Base-by-base conservation (phyloP, 1,140 invertebrate species). In the Nasonia vitripennis region DNA sequence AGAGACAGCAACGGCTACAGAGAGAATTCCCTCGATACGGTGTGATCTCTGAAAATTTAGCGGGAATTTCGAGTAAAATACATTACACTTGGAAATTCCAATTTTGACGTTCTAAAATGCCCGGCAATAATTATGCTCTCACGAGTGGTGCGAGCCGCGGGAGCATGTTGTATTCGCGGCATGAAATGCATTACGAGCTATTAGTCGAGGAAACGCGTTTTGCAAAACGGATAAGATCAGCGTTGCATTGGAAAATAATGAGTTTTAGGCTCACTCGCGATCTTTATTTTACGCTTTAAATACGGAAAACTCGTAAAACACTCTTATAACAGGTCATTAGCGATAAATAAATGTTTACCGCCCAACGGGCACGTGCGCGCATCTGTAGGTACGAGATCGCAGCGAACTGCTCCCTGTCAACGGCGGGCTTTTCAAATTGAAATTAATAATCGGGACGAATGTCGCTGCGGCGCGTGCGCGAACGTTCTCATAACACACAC, bases 321-420 rank as follows among this genome's bases (percentile, higher is more conserved):
- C 68, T 31, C 68, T 27, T 27, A 4, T 31, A 71, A 34, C 12
- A 31, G 68, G 23, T 9, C 68, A 71, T 71, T 71, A 71, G 27
- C 27, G 10, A 34, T 34, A 71, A 71, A 71, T 71, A 71, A 71
- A 71, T 71, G 68, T 71, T 71, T 31, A 71, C 74, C 7, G 55
- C 20, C 6, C 48, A 4, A 10, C 48, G 12, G 20, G 20, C 20
- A 62, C 55, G 2, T 37, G 34, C 55, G 3, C 5, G 34, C 34
- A 37, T 4, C 34, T 37, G 34, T 37, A 37, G 34, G 5, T 37
- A 37, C 34, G 1, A 45, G 41, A 45, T 45, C 41, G 6, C 6
- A n/a, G 1, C 55, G 6, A n/a, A n/a, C 17, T 62, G 17, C 17
- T 62, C 27, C 27, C 20, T 62, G 20, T n/a, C 55, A 62, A 62